Percentiles rank a stretch among this genome's conserved stretches.
Conservation (phyloP, 1,140 invertebrate species). For the Diorhabda sublineata region DNA sequence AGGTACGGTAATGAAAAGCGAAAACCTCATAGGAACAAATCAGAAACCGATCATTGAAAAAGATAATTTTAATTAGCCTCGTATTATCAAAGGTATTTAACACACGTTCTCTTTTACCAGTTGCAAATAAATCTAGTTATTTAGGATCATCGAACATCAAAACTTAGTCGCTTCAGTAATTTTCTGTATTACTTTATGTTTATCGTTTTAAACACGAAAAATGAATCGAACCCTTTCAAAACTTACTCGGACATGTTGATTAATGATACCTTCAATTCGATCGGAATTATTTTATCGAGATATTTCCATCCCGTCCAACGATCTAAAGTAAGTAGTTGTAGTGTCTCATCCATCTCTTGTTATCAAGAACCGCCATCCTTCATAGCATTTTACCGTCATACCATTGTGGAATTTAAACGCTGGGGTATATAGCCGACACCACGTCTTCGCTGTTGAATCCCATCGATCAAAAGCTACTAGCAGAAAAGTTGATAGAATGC, state of each 20-base stretch:
- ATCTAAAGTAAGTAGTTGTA: constrained; percentile 1
- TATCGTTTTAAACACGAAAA: background rate
- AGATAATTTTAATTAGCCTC: no score
- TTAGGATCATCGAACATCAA: no score
- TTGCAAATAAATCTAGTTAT: no score
- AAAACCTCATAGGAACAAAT: no score
- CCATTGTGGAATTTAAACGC: background rate
- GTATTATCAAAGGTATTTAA: no score
- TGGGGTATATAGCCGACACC: background rate
- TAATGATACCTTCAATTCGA: background rate
- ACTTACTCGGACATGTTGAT: background rate
- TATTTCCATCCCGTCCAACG: background rate
- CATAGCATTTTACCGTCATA: background rate
- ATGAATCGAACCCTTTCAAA: background rate
- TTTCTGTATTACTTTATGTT: no score
- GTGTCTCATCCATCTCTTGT: constrained; percentile 1
- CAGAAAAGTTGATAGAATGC: background rate
- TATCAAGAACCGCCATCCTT: constrained; percentile 1
- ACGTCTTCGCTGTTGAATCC: background rate
- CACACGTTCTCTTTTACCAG: no score
- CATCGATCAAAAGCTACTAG: constrained; percentile 2
- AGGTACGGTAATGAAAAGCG: no score
- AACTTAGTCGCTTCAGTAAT: no score
- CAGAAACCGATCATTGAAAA: no score
- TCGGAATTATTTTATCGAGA: background rate